Evolutionary conservation across 2,888 invertebrate species (phyloP), one percentile per base, ranked within the genome.

Genomic region (Ichneumoninae sp.): DNA sequence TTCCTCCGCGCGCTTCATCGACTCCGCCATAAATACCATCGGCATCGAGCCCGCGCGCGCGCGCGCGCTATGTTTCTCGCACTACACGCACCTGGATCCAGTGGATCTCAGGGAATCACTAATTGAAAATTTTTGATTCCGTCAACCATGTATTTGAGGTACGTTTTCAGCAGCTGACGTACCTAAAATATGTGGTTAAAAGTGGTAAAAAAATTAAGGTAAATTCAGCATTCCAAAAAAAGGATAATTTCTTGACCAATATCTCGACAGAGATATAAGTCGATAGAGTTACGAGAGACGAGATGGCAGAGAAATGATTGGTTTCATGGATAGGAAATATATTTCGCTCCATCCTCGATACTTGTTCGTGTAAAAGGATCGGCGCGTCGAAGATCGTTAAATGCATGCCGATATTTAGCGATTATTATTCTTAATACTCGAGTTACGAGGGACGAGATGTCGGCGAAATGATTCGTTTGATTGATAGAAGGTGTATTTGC

Each of bases 1-100:
- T 81, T 81, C 79, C 82, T 72, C 70, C 68, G 68, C 77, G 72
- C 78, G 82, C 82, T 77, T 85, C 85, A 84, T 86, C 84, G 86
- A 80, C 79, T 79, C 76, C 44, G 66, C 83, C 87, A 87, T 88
- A 88, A 88, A 87, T 88, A 87, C 87, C 86, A 76, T 62, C 86
- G 76, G 70, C 79, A 71, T 70, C 62, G 79, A 50, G 65, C 71
- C 60, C 68, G 60, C 68, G 50, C 72, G 57, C 62, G 79, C 71
- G 72, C 77, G 60, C 68, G 52, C 72, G 57, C 50, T 60, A 80
- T 76, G 50, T 76, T 72, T 62, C 75, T 71, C 68, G 69, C 70
- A 68, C 68, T 70, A 84, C 86, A 84, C 82, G 86, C 87, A 86
- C 78, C 83, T 88, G 85, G 84, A 82, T 80, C 69, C 88, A 88